Evolutionary conservation across 92 coral and sea anemone genomes (phyloP).

Genomic region (Montipora capitata): DNA sequence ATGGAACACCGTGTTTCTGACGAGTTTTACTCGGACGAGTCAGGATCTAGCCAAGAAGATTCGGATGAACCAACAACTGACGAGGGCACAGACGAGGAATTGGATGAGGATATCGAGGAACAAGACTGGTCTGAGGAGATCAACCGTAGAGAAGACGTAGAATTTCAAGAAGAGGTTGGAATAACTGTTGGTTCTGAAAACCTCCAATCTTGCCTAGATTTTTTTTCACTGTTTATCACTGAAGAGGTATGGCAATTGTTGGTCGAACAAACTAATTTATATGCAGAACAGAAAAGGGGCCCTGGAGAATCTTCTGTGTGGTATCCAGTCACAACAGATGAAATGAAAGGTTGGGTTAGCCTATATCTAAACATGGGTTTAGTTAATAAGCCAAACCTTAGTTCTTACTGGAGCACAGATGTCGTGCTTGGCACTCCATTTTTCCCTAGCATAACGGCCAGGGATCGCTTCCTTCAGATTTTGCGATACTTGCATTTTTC

Average conservation of each 20-base stretch:
- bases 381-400: constrained; percentile 26
- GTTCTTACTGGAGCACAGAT: background rate
- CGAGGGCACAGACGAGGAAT: background rate
- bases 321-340: background rate
- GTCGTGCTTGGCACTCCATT: too few relatives aligned
- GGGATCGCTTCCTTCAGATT: too few relatives aligned
- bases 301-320: background rate
- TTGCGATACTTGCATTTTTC: too few relatives aligned
- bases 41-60: too few relatives aligned
- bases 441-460: too few relatives aligned
- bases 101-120: background rate
- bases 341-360: constrained; percentile 1
- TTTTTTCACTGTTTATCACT: background rate
- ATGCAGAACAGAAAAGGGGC: background rate
- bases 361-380: constrained; percentile 27
- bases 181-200: background rate
- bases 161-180: background rate
- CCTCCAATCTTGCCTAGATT: background rate
- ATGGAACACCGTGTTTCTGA: too few relatives aligned
- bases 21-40: too few relatives aligned
- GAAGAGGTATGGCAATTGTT: background rate
- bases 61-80: too few relatives aligned
- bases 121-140: background rate
- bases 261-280: background rate
- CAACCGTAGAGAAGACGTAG: background rate